Conservation (phyloP, 92 coral and sea anemone genomes). For the Blastomussa wellsi region DNA sequence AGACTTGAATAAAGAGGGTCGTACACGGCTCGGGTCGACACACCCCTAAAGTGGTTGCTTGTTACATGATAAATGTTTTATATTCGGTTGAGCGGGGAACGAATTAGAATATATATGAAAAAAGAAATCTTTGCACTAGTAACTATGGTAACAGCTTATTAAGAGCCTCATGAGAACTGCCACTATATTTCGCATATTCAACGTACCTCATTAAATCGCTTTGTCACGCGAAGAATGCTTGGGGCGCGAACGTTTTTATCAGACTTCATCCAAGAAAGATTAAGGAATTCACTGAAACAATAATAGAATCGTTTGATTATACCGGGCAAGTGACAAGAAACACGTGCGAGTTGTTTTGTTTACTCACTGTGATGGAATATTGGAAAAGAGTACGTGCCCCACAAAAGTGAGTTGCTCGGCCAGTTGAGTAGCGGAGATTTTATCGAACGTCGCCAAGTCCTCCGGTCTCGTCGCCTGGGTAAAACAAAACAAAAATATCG, state of each 20-base stretch:
- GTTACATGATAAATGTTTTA: no score
- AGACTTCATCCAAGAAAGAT: conserved; percentile 95
- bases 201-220: conserved; percentile 95
- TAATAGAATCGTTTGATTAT: neutral
- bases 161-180: neutral
- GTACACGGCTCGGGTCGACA: no score
- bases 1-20: no score
- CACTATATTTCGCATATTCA: neutral
- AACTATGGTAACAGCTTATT: neutral
- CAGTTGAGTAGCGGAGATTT: conserved; percentile 84
- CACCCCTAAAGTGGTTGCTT: no score
- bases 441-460: conserved; percentile 85
- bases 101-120: neutral
- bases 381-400: conserved; percentile 84
- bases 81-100: no score
- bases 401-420: conserved; percentile 92
- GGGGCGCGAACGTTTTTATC: conserved; percentile 89
- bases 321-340: neutral
- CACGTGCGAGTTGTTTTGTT: neutral
- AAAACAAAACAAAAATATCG: neutral
- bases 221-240: conserved; percentile 88
- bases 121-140: neutral
- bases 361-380: conserved; percentile 92
- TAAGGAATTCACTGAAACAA: conserved; percentile 87
- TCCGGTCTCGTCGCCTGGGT: conserved; percentile 27